Conservation (phyloP, 2,113 vertebrate species). For the Pandion haliaetus region DNA sequence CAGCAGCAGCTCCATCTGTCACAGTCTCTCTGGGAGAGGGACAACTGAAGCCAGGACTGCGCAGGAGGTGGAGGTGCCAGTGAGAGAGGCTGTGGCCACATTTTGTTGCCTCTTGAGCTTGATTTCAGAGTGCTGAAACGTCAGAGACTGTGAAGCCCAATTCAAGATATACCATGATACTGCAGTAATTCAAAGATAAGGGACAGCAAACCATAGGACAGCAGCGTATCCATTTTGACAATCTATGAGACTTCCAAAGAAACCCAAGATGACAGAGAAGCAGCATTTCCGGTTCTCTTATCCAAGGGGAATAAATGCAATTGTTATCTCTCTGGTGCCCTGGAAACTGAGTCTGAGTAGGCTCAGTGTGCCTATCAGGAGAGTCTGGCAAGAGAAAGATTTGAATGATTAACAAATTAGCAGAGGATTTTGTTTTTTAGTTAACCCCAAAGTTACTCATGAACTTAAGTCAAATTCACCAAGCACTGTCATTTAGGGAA, state of each 20-base stretch:
- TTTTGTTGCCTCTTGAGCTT: not conserved
- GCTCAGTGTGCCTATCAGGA: not conserved
- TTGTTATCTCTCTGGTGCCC: not conserved
- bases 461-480: not conserved
- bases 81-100: accelerated
- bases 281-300: not conserved
- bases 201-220: not conserved
- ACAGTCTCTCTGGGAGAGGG: not conserved
- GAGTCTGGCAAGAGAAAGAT: not conserved
- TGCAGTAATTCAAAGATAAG: not conserved
- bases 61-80: not conserved
- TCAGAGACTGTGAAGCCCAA: not conserved
- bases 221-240: not conserved
- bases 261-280: not conserved
- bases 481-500: not conserved
- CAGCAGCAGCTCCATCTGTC: conserved; percentile 21
- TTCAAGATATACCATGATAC: not conserved
- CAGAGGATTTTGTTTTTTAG: not conserved
- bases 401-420: not conserved
- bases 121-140: not conserved
- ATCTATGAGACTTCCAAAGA: not conserved
- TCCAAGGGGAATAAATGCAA: not conserved
- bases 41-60: not conserved
- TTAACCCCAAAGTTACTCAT: not conserved
- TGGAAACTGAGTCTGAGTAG: not conserved